Conservation (phyloP, 2,797 vertebrate species). For the Platyrinchus mystaceus region DNA sequence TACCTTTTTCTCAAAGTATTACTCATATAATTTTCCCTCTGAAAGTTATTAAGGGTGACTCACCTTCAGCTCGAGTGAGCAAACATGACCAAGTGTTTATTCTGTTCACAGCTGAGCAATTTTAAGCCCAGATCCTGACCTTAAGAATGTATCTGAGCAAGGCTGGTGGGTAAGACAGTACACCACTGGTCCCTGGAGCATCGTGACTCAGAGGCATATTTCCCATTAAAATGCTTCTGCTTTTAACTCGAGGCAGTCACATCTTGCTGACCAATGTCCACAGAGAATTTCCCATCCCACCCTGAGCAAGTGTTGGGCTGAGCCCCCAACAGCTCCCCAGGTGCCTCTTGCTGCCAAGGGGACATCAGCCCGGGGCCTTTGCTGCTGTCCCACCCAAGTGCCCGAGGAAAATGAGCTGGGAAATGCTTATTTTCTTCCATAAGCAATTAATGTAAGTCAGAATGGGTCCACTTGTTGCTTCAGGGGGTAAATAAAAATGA, state of each 20-base stretch:
- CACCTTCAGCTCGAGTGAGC: conserved; percentile 35
- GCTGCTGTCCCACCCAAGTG: background rate
- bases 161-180: conserved; percentile 24
- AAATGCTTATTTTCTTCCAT: background rate
- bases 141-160: conserved; percentile 46
- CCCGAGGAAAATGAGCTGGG: background rate
- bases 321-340: background rate
- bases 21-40: conserved; percentile 60
- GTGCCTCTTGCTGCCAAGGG: background rate
- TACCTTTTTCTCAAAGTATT: conserved; percentile 50
- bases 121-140: conserved; percentile 41
- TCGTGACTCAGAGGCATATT: conserved; percentile 43
- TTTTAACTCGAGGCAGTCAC: background rate
- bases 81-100: conserved; percentile 57
- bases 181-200: conserved; percentile 19
- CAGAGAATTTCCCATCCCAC: background rate
- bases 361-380: background rate
- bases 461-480: background rate
- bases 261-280: background rate
- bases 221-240: conserved; percentile 43
- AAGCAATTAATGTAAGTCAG: background rate
- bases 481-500: background rate
- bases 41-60: conserved; percentile 59
- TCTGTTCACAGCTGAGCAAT: conserved; percentile 50
- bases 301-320: background rate